Base-by-base conservation (phyloP, 1,140 invertebrate genomes). In the Trichonephila clavipes region DNA sequence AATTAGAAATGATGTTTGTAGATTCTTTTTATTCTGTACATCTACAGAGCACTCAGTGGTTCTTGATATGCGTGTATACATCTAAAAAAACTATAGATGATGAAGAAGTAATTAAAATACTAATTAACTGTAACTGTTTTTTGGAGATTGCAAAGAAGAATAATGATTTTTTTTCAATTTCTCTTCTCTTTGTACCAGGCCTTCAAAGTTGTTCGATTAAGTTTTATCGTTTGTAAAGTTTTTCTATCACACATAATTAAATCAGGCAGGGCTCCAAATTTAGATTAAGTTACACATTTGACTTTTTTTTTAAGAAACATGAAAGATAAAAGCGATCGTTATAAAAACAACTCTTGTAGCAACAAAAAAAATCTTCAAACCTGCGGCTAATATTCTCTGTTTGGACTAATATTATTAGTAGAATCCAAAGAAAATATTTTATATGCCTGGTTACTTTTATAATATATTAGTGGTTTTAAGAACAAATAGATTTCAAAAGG, bases 101-200 rank as follows among this genome's bases (percentile, higher is more conserved):
- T 58, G 44, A 83, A 21, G 44, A 24, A 14, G 82, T 59, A 83
- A 83, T 83, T 83, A 83, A 83, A 83, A 83, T 83, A 83, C 82
- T 83, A 83, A 83, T 83, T 83, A 83, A 83, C 82, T 21, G 40
- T n/a, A 6, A 83, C 58, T 58, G 82, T 24, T 83, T 28, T 51
- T 83, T 83, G 51, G 82, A 21, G 14, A 8, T 83, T 83, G n/a
- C 51, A 12, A 16, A 8, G 72, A 24, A 77, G 16, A 77, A 24
- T 58, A 5, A 19, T 40, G 66, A 40, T 40, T 18, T 34, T 34
- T 77, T 34, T 40, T 28, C 4, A n/a, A 28, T 72, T 77, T 40
- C 28, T 7, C 72, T 5, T 51, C 72, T 1, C 28, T 77, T 77
- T 77, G 28, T 18, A 77, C 28, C 16, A 0, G 40, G 24, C 40